A percentile compares a stretch with the other conserved stretches of the same genome.
Conservation (phyloP, 1,140 invertebrate genomes). For the Colletes latitarsis region DNA sequence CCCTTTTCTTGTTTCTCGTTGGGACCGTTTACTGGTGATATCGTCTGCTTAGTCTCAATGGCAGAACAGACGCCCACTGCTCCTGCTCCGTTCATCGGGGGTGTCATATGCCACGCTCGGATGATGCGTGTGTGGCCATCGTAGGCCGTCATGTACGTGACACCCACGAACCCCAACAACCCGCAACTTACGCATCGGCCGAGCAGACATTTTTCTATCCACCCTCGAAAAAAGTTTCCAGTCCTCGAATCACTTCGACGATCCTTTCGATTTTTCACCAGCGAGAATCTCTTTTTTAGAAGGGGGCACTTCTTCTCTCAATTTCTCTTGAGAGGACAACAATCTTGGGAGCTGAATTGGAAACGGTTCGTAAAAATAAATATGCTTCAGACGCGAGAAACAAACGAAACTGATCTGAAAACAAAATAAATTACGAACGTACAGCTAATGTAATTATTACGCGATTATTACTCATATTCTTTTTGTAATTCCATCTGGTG, state of each 20-base stretch:
- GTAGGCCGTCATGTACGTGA: constrained; percentile 50
- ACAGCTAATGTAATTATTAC: too few relatives aligned
- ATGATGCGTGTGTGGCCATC: constrained; percentile 48
- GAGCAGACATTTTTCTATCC: not conserved
- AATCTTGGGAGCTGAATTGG: too few relatives aligned
- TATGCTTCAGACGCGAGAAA: too few relatives aligned
- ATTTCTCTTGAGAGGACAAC: too few relatives aligned
- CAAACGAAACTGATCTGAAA: too few relatives aligned
- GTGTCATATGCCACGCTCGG: constrained; percentile 58
- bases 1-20: constrained; percentile 17
- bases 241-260: not conserved
- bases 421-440: too few relatives aligned
- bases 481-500: too few relatives aligned
- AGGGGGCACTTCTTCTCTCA: not conserved
- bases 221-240: not conserved
- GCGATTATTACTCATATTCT: too few relatives aligned
- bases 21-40: constrained; percentile 48
- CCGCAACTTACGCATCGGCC: constrained; percentile 2
- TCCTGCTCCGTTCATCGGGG: constrained; percentile 51
- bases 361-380: too few relatives aligned
- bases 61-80: constrained; percentile 67
- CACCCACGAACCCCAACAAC: constrained; percentile 26
- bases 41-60: constrained; percentile 71
- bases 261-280: not conserved
- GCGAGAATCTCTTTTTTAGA: not conserved